Evolutionary conservation across 1,140 invertebrate genomes (phyloP).

Genomic region (Drosophila aff.): DNA sequence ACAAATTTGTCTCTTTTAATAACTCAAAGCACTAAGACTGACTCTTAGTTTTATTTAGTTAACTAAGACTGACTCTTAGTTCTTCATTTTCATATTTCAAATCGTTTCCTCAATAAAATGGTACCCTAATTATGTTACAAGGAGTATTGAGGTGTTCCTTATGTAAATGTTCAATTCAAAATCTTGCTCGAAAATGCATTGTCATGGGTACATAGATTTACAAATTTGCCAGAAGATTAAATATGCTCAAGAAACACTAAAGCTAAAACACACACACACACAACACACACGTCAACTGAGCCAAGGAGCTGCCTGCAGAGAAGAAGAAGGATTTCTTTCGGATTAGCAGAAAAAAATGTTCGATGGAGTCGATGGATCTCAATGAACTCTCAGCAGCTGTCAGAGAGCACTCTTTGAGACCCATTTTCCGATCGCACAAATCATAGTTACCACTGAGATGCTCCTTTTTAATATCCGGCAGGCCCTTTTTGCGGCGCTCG

Average conservation of each 20-base stretch:
- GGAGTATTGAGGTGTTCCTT: slow-evolving; percentile 2
- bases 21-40: too few species aligned
- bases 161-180: slow-evolving; percentile 30
- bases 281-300: slow-evolving; percentile 80
- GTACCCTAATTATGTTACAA: neutral
- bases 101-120: too few species aligned
- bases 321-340: slow-evolving; percentile 30
- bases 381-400: neutral
- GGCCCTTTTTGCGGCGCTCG: slow-evolving; percentile 93
- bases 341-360: slow-evolving; percentile 34
- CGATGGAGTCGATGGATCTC: slow-evolving; percentile 11
- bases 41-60: too few species aligned
- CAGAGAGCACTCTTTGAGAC: neutral
- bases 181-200: slow-evolving; percentile 72
- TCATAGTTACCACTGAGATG: slow-evolving; percentile 90
- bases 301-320: slow-evolving; percentile 72
- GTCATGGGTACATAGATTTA: slow-evolving; percentile 17
- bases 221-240: slow-evolving; percentile 56
- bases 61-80: too few species aligned
- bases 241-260: slow-evolving; percentile 52
- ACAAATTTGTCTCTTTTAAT: too few species aligned
- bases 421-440: neutral
- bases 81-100: too few species aligned
- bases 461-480: slow-evolving; percentile 94
- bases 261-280: slow-evolving; percentile 54